These are phyloP conservation scores for Puntigrus tetrazona DNA, from an alignment of 2,113 vertebrate species.

Conservation along the genomic window DNA sequence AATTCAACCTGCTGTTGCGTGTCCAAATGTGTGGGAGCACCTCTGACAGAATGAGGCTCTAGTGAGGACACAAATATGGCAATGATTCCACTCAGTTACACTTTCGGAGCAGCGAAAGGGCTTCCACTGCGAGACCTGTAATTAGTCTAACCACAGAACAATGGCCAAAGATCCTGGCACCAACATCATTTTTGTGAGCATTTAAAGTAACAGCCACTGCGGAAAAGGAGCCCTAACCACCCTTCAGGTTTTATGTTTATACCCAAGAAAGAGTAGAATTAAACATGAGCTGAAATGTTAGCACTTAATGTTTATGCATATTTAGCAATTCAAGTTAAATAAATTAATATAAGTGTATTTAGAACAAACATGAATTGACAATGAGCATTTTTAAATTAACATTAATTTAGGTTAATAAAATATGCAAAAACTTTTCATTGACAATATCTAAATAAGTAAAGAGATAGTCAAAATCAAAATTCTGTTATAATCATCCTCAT, in stretches of 20 bases:
- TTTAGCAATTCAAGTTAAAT: neutral
- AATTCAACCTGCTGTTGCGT: conserved; percentile 28
- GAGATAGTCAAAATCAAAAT: neutral
- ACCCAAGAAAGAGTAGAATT: neutral
- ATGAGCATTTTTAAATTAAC: neutral
- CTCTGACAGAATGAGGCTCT: conserved; percentile 43
- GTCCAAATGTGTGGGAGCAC: conserved; percentile 41
- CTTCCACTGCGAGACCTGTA: conserved; percentile 30
- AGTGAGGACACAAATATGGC: conserved; percentile 32
- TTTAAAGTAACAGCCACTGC: conserved; percentile 1
- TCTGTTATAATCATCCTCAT: too few species aligned
- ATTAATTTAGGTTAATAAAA: neutral
- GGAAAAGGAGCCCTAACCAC: neutral
- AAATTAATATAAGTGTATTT: neutral
- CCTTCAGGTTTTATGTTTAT: neutral
- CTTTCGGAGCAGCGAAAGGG: conserved; percentile 11
- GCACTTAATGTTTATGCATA: neutral
- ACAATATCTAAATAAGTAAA: neutral
- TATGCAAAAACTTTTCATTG: neutral
- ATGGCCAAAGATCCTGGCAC: conserved; percentile 1
- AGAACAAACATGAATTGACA: neutral
- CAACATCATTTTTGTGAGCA: conserved; percentile 9
- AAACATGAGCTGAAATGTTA: neutral
- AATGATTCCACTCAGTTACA: conserved; percentile 34
- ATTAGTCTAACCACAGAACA: conserved; percentile 18